phyloP scores from a whole-genome alignment of 2,888 invertebrate genomes.

The Meiosimyza platycephala region DNA sequence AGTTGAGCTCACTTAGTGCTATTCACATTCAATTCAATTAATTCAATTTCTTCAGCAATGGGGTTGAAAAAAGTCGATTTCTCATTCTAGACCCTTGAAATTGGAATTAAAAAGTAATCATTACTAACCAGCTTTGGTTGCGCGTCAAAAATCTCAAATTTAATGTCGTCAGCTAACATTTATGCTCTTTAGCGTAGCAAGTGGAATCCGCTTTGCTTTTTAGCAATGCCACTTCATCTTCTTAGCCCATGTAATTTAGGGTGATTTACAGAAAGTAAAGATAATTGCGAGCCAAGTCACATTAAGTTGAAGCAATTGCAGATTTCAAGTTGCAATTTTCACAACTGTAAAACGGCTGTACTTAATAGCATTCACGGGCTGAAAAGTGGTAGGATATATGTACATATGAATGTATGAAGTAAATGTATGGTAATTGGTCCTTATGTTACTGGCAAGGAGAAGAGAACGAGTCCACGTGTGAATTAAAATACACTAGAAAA shows the following conservation, averaged over 20 bases:
- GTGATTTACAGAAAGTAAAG: neutral
- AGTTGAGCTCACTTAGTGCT: too few species aligned
- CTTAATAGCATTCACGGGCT: constrained; percentile 4
- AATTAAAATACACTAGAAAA: neutral
- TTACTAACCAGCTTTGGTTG: too few species aligned
- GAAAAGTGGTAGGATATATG: neutral
- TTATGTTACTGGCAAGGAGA: too few species aligned
- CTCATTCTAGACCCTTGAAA: too few species aligned
- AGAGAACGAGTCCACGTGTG: neutral
- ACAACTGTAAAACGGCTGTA: constrained; percentile 11
- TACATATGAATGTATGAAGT: neutral
- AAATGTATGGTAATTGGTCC: neutral
- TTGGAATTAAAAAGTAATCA: too few species aligned
- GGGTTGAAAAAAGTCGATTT: too few species aligned
- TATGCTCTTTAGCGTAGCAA: too few species aligned
- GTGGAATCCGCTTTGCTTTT: too few species aligned
- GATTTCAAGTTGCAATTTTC: constrained; percentile 16
- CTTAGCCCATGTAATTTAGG: neutral
- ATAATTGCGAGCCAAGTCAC: constrained; percentile 20
- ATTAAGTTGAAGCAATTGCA: constrained; percentile 13
- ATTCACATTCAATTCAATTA: too few species aligned
- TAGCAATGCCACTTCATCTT: neutral
- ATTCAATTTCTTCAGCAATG: too few species aligned
- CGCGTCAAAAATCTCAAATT: too few species aligned
- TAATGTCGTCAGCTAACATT: too few species aligned